Evolutionary conservation across 2,888 invertebrate species (phyloP).

Genomic region (Helleia helle): DNA sequence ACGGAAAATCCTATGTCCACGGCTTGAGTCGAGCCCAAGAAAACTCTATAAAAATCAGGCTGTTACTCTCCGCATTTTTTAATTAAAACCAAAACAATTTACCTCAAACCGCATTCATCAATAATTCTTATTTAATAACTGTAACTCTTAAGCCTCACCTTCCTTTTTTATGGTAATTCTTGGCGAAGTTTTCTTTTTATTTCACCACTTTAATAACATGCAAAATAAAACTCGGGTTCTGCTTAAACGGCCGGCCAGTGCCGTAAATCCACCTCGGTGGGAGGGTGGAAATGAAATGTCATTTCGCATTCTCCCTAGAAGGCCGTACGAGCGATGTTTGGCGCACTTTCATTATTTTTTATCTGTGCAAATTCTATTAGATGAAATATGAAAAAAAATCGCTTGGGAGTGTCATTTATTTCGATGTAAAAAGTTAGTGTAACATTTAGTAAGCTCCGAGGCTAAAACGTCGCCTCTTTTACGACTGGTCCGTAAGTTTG

Average conservation of each 20-base stretch:
- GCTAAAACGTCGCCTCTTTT: too few relatives aligned
- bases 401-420: too few relatives aligned
- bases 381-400: background rate
- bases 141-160: constrained; percentile 5
- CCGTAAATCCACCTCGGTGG: constrained; percentile 33
- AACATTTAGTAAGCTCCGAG: too few relatives aligned
- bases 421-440: too few relatives aligned
- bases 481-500: too few relatives aligned
- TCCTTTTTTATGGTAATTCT: constrained; percentile 54
- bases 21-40: too few relatives aligned
- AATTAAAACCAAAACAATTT: constrained; percentile 8
- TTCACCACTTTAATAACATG: constrained; percentile 58
- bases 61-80: too few relatives aligned
- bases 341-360: constrained; percentile 2
- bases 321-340: background rate
- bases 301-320: constrained; percentile 4
- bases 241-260: constrained; percentile 44
- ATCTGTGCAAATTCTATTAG: constrained; percentile 1
- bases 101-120: constrained; percentile 2
- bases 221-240: constrained; percentile 47
- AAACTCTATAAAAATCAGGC: too few relatives aligned
- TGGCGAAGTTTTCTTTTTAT: constrained; percentile 46
- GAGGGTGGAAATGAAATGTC: constrained; percentile 13
- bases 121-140: background rate
- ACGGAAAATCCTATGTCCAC: too few relatives aligned